Percentiles rank a stretch among this genome's conserved stretches.
These are phyloP conservation scores for Clarias laeviceps DNA, from an alignment of 2,797 vertebrate species.

Conservation along the genomic window DNA sequence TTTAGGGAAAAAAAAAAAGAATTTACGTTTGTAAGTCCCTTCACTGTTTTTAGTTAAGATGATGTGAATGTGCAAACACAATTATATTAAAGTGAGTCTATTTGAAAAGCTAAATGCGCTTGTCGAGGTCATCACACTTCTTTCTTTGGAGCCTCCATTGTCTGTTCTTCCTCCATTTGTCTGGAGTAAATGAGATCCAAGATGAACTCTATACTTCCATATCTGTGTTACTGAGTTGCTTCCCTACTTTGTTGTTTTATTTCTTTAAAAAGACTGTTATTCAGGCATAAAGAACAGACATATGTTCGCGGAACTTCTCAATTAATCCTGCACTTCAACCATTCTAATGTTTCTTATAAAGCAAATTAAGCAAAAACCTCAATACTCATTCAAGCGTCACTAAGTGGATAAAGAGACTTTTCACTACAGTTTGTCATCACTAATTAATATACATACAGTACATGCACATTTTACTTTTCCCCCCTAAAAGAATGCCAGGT, in stretches of 20 bases:
- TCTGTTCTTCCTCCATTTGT: conserved; percentile 53
- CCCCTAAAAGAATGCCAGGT: not conserved
- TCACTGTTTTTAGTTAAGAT: conserved; percentile 16
- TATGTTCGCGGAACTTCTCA: no score
- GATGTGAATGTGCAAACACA: conserved; percentile 13
- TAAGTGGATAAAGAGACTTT: not conserved
- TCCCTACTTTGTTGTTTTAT: conserved; percentile 30
- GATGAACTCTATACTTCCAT: conserved; percentile 45
- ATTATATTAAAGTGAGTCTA: conserved; percentile 40
- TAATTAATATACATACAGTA: not conserved
- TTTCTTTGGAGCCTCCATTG: conserved; percentile 50
- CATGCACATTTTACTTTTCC: not conserved
- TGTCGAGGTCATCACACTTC: conserved; percentile 20
- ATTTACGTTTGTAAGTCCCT: not conserved
- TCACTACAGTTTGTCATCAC: not conserved
- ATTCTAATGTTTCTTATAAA: no score
- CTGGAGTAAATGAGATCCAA: conserved; percentile 49
- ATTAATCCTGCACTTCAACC: not conserved
- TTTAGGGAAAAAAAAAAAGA: not conserved
- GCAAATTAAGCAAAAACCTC: not conserved
- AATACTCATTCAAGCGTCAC: not conserved
- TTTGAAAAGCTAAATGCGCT: conserved; percentile 34
- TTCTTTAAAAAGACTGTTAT: conserved; percentile 31
- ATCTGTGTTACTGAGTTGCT: conserved; percentile 47
- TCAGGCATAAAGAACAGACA: not conserved